phyloP scores from a whole-genome alignment of 2,797 vertebrate genomes.

The Lepilemur septentrionalis region DNA sequence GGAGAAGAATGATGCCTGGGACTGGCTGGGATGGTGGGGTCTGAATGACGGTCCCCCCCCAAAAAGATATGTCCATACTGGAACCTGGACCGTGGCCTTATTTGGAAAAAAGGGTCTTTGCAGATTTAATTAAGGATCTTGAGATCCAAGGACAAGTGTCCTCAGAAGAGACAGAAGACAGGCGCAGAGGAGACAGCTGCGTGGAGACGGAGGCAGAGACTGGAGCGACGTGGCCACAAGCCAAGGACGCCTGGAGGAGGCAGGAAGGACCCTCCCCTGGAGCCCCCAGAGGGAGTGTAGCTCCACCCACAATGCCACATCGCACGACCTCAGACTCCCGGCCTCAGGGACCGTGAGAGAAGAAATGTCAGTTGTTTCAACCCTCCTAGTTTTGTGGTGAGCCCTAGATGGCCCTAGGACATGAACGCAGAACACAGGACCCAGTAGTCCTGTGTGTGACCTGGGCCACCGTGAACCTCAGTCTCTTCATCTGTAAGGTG shows the following conservation, averaged over 20 bases:
- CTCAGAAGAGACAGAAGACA: background rate
- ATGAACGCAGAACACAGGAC: background rate
- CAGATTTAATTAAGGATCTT: background rate
- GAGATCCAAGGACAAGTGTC: background rate
- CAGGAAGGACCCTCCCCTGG: background rate
- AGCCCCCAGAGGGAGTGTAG: background rate
- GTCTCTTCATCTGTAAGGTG: background rate
- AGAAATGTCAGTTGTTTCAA: background rate
- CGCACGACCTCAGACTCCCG: background rate
- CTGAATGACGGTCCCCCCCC: background rate
- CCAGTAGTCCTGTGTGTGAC: background rate
- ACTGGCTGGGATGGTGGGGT: background rate
- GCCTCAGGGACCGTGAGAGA: background rate
- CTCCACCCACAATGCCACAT: background rate
- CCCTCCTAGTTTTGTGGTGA: background rate
- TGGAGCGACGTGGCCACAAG: background rate
- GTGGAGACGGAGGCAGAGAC: background rate
- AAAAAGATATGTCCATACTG: background rate
- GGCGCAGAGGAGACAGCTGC: rapidly evolving
- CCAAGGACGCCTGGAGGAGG: background rate
- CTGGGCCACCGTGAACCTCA: background rate
- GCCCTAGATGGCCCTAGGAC: background rate
- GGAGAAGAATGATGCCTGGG: no score
- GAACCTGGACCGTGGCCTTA: background rate
- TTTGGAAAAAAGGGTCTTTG: background rate